phyloP scores from a whole-genome alignment of 1,140 invertebrate genomes.

The Drosophila subpulchrella region DNA sequence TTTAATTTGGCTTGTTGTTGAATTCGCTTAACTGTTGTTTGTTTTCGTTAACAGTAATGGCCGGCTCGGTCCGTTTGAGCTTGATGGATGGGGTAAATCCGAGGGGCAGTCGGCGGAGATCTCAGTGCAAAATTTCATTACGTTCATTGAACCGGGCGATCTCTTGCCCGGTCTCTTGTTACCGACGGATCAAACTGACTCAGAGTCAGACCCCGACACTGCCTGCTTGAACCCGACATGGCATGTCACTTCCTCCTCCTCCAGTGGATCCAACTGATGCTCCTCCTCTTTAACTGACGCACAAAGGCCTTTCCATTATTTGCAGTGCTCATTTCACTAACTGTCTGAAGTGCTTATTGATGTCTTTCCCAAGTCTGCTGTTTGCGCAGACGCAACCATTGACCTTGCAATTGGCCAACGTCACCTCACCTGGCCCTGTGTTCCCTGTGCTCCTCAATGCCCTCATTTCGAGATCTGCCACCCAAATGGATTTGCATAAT shows the following conservation, averaged over 20 bases:
- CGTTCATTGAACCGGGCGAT: constrained; percentile 74
- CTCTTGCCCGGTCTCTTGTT: constrained; percentile 43
- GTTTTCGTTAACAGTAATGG: constrained; percentile 80
- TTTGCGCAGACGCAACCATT: constrained; percentile 73
- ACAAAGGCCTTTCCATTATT: constrained; percentile 53
- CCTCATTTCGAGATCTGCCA: constrained; percentile 57
- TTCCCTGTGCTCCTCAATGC: constrained; percentile 17
- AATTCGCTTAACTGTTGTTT: constrained; percentile 75
- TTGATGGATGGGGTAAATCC: neutral
- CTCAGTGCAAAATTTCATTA: constrained; percentile 60
- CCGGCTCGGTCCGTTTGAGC: constrained; percentile 23
- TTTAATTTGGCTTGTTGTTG: constrained; percentile 59
- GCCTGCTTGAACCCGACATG: constrained; percentile 44
- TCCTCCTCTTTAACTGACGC: constrained; percentile 24
- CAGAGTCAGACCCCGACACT: constrained; percentile 37
- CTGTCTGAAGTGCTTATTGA: constrained; percentile 44
- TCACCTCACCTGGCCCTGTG: constrained; percentile 48
- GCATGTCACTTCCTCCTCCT: constrained; percentile 41
- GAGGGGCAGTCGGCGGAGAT: neutral
- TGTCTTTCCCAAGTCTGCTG: constrained; percentile 24
- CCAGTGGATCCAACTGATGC: constrained; percentile 2
- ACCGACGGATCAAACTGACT: constrained; percentile 32
- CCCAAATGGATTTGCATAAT: constrained; percentile 69
- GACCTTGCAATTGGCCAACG: constrained; percentile 66
- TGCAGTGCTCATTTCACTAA: constrained; percentile 41